Conservation (phyloP, 2,113 vertebrate genomes). For the Chaetodon trifascialis region DNA sequence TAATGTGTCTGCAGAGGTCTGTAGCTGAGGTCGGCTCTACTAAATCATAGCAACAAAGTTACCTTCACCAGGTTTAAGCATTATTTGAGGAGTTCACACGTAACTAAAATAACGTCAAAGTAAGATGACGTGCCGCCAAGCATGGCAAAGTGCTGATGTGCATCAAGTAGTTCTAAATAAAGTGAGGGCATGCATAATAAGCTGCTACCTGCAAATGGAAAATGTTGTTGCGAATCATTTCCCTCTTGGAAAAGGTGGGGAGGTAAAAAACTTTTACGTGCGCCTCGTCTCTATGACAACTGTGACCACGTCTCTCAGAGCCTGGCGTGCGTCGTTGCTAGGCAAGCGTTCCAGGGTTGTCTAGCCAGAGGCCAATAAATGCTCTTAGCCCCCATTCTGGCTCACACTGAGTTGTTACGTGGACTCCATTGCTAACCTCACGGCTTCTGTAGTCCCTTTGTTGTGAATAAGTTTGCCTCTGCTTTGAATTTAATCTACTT, state of each 20-base stretch:
- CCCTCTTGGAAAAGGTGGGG: conserved; percentile 2
- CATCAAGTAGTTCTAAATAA: conserved; percentile 18
- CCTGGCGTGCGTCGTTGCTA: conserved; percentile 62
- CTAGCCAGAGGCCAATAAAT: conserved; percentile 14
- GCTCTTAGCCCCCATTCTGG: conserved; percentile 20
- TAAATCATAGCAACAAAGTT: neutral
- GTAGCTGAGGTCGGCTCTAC: neutral
- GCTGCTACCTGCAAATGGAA: neutral
- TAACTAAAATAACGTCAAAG: neutral
- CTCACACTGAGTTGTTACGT: neutral
- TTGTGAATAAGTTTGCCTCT: conserved; percentile 6
- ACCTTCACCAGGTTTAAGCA: neutral
- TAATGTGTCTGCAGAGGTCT: neutral
- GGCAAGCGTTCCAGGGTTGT: conserved; percentile 34
- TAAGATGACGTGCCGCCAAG: neutral
- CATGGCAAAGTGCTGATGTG: neutral
- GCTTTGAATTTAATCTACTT: neutral
- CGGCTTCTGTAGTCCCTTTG: neutral
- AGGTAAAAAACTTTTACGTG: conserved; percentile 52
- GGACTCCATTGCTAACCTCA: neutral
- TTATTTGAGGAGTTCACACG: neutral
- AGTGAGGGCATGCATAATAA: conserved; percentile 5
- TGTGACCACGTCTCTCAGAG: conserved; percentile 37
- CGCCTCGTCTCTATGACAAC: conserved; percentile 74
- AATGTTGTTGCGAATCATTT: conserved; percentile 42